Evolutionary conservation across 2,113 vertebrate species (phyloP).

Genomic region (Alosa alosa): DNA sequence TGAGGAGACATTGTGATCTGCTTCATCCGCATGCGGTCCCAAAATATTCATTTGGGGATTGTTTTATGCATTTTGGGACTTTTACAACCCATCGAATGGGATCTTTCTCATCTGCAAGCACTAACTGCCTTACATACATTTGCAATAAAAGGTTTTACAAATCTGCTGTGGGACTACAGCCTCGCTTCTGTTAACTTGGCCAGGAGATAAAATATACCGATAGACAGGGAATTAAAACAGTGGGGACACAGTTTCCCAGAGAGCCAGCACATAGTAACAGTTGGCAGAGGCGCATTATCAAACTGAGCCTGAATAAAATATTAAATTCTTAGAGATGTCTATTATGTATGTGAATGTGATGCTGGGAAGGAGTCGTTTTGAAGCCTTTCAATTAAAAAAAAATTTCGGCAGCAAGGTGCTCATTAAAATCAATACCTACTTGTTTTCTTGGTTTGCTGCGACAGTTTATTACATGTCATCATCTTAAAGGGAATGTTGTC

Average conservation of each 20-base stretch:
- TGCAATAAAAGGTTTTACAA: conserved; percentile 42
- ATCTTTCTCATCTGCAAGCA: conserved; percentile 54
- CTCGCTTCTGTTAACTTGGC: conserved; percentile 1
- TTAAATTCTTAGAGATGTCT: conserved; percentile 14
- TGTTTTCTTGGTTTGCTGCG: conserved; percentile 20
- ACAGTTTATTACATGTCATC: conserved; percentile 36
- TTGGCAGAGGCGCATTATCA: conserved; percentile 11
- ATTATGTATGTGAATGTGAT: not conserved
- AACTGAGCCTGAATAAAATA: conserved; percentile 12
- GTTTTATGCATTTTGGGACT: conserved; percentile 65
- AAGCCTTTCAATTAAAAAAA: conserved; percentile 15
- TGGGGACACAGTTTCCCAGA: not conserved
- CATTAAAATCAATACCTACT: conserved; percentile 30
- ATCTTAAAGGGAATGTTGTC: conserved; percentile 45
- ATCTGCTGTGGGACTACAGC: conserved; percentile 27
- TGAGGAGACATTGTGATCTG: conserved; percentile 68
- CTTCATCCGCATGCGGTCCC: conserved; percentile 66
- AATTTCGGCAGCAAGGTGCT: conserved; percentile 16
- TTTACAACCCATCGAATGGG: conserved; percentile 63
- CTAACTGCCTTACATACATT: conserved; percentile 52
- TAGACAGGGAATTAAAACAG: conserved; percentile 17
- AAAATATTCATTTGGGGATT: conserved; percentile 67
- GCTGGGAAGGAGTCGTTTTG: not conserved
- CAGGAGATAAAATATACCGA: not conserved
- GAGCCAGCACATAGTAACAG: not conserved